Evolutionary conservation across 2,113 vertebrate genomes (phyloP).

Genomic region (Hyperopisus bebe): DNA sequence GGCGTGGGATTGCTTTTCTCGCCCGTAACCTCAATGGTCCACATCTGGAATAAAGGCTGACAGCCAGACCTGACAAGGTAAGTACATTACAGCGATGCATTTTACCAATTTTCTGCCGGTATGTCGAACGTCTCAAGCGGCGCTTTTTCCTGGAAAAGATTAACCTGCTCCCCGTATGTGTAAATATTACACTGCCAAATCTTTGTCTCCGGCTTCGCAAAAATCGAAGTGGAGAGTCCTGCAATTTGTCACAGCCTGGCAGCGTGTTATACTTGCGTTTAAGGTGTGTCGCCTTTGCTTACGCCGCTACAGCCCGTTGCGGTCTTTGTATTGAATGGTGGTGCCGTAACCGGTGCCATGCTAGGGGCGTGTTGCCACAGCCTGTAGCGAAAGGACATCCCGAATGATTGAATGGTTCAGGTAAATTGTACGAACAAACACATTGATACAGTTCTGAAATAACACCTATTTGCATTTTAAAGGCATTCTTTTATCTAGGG

Average conservation of each 20-base stretch:
- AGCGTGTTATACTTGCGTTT: background rate
- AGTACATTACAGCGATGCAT: slow-evolving; percentile 32
- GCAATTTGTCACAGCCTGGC: background rate
- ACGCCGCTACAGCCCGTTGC: background rate
- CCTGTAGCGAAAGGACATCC: background rate
- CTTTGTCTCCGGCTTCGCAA: background rate
- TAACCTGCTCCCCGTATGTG: background rate
- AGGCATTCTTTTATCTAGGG: background rate
- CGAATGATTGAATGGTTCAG: background rate
- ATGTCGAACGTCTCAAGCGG: background rate
- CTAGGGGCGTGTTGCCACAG: slow-evolving; percentile 8
- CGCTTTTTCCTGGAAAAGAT: background rate
- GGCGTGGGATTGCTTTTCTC: slow-evolving; percentile 32
- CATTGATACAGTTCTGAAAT: background rate
- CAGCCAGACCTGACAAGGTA: slow-evolving; percentile 51
- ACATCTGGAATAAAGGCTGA: slow-evolving; percentile 47
- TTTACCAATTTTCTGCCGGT: background rate
- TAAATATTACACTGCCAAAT: background rate
- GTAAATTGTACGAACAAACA: background rate
- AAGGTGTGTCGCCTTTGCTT: background rate
- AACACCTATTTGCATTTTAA: background rate
- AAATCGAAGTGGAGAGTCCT: background rate
- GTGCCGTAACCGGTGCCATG: slow-evolving; percentile 4
- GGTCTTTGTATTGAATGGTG: background rate
- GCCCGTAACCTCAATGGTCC: slow-evolving; percentile 47